These are phyloP conservation scores for Eulemur rufifrons DNA, from an alignment of 2,113 vertebrate genomes.

Conservation along the genomic window DNA sequence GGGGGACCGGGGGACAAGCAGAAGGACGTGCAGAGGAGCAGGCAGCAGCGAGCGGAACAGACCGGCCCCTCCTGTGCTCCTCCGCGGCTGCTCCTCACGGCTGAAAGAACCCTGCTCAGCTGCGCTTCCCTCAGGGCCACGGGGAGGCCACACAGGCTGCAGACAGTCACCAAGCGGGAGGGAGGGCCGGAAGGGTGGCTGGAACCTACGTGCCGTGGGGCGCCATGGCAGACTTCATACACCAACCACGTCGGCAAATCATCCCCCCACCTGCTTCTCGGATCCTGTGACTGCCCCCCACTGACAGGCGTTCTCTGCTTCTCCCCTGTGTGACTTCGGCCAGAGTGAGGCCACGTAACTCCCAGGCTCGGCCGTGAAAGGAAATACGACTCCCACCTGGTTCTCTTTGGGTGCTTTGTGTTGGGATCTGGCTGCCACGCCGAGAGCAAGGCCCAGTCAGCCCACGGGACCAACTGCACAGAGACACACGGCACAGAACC, in stretches of 20 bases:
- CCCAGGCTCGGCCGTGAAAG: neutral
- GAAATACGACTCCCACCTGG: neutral
- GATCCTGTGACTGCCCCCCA: neutral
- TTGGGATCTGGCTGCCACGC: neutral
- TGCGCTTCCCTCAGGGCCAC: neutral
- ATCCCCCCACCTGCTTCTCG: neutral
- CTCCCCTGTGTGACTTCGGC: neutral
- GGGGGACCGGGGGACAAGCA: neutral
- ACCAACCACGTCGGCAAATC: neutral
- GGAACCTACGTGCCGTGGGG: neutral
- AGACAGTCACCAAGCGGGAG: neutral
- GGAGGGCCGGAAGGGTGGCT: neutral
- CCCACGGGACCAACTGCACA: neutral
- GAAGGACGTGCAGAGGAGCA: neutral
- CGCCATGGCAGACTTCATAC: neutral
- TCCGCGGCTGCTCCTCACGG: neutral
- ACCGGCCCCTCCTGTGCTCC: neutral
- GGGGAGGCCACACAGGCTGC: rapidly evolving
- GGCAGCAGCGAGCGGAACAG: neutral
- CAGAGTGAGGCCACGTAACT: neutral
- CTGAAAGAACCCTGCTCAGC: neutral
- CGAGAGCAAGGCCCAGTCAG: neutral
- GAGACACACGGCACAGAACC: neutral
- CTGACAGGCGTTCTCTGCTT: neutral
- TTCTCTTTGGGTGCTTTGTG: neutral